Evolutionary conservation across 2,888 invertebrate genomes (phyloP), one percentile per base, ranked within the genome.

Genomic region (Euphydryas editha): DNA sequence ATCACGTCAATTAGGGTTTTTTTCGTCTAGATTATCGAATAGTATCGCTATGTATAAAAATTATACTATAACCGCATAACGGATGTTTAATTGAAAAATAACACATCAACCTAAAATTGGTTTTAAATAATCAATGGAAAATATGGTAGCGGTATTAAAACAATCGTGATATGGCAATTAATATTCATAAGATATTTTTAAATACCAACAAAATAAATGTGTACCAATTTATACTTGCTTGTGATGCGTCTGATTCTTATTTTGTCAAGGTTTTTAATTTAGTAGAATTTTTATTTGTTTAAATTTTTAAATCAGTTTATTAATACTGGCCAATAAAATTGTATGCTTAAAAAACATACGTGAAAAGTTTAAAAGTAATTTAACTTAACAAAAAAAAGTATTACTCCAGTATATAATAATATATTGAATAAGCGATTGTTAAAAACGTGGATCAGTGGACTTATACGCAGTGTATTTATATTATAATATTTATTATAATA

Each of bases 141-240:
- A 15, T 18, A 49, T 39, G 58, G 58, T 58, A 64, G 51, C 64
- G 18, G 36, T 54, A n/a, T 56, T 39, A n/a, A 42, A n/a, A 42
- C 39, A 51, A 24, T 51, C 15, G 21, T 51, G 15, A 51, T 24
- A 51, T 24, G 24, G 49, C 3, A 58, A 70, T 73, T 65, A 68
- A 73, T 73, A 72, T 74, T 73, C 64, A 73, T 72, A 61, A 62
- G 51, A 36, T 54, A 59, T 67, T 61, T 68, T 62, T 11, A 15
- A 51, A 24, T 6, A 51, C 24, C 15, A 24, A 15, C 6, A 51
- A 44, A 44, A n/a, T 39, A 39, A 39, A 39, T 44, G 1, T 6
- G 15, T 6, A n/a, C 15, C 15, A 13, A 15, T 51, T 8, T 15
- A 24, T 6, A 51, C 6, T 51, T 51, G 0, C 13, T 51, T 51